A percentile compares a stretch with the other conserved stretches of the same genome.
These are phyloP conservation scores for Hypanus sabinus DNA, from an alignment of 2,113 vertebrate genomes.

Conservation along the genomic window DNA sequence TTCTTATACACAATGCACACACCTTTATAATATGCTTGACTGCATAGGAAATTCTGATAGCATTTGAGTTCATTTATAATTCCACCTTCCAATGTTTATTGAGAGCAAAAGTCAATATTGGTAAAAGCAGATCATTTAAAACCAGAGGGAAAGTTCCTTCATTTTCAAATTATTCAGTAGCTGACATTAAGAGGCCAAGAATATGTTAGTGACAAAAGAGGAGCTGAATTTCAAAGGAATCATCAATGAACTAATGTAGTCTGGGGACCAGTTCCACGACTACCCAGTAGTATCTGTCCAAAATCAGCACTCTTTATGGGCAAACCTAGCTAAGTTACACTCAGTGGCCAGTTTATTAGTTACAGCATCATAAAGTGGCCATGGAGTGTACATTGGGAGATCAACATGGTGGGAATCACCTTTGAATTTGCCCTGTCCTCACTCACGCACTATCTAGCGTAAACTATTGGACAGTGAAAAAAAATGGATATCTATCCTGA, in stretches of 20 bases:
- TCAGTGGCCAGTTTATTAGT: too few relatives aligned
- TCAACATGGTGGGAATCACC: background rate
- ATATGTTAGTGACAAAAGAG: background rate
- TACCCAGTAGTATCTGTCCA: background rate
- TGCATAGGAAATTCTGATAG: background rate
- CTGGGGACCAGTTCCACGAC: background rate
- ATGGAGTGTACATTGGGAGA: too few relatives aligned
- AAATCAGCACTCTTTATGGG: background rate
- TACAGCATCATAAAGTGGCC: too few relatives aligned
- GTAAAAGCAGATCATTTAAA: conserved; percentile 10
- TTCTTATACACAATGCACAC: background rate
- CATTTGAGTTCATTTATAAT: conserved; percentile 7
- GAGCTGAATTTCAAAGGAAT: background rate
- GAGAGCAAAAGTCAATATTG: background rate
- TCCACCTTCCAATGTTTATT: conserved; percentile 20
- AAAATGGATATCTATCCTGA: background rate
- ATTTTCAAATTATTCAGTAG: background rate
- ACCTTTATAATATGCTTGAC: background rate
- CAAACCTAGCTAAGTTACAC: background rate
- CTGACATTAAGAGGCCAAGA: background rate
- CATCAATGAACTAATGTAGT: background rate
- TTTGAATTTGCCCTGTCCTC: background rate
- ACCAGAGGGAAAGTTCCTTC: background rate
- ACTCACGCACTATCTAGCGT: background rate
- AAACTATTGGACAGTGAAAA: background rate